Evolutionary conservation across 2,797 vertebrate genomes (phyloP).

Genomic region (Arrhamphus sclerolepis): DNA sequence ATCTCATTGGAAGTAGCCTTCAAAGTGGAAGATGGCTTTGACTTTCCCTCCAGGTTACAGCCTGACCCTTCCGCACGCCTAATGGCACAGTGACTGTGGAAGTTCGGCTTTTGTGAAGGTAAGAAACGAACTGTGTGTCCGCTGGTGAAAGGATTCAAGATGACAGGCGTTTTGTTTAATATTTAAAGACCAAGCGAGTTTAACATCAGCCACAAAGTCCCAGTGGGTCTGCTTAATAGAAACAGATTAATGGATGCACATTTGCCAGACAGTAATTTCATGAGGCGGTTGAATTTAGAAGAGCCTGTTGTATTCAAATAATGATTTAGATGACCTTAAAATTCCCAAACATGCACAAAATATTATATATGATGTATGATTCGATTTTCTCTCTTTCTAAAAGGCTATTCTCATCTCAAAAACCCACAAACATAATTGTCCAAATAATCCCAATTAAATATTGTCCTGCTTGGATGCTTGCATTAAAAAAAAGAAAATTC

Average conservation of each 20-base stretch:
- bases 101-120: slow-evolving; percentile 55
- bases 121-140: slow-evolving; percentile 29
- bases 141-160: background rate
- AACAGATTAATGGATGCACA: background rate
- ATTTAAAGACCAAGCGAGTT: slow-evolving; percentile 36
- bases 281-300: background rate
- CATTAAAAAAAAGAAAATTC: too few species aligned
- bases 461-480: background rate
- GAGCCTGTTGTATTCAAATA: too few species aligned
- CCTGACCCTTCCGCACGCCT: slow-evolving; percentile 30
- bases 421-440: too few species aligned
- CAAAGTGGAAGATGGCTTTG: slow-evolving; percentile 58
- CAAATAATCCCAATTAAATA: too few species aligned
- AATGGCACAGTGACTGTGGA: slow-evolving; percentile 51
- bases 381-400: too few species aligned
- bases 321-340: too few species aligned
- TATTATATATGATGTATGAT: too few species aligned
- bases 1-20: slow-evolving; percentile 54
- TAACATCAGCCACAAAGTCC: background rate
- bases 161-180: slow-evolving; percentile 13
- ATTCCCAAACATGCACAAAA: too few species aligned
- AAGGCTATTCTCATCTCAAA: too few species aligned
- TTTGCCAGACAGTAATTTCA: too few species aligned
- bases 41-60: slow-evolving; percentile 35
- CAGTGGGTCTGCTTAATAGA: slow-evolving; percentile 2